Evolutionary conservation across 2,888 invertebrate genomes (phyloP), one percentile per base, ranked within the genome.

Genomic region (Tuta absoluta): DNA sequence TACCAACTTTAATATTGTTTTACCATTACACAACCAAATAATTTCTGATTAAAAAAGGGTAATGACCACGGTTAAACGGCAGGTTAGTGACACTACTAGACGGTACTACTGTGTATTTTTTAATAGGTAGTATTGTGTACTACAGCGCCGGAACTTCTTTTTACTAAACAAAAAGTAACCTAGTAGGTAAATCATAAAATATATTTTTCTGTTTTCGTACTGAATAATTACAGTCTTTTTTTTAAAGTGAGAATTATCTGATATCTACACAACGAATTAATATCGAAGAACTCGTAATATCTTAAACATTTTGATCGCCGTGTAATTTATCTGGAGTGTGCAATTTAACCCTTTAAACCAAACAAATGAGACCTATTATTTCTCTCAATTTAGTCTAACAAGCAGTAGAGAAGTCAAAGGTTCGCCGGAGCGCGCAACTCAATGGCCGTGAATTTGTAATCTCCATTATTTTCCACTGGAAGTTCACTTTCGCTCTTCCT

Each of bases 381-480:
- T 89, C 90, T 91, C 91, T 89, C 89, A 89, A 91, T 91, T 91
- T 89, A 86, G 87, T 87, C 84, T 84, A 87, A 90, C 89, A 89
- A 89, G 89, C 86, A 87, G 80, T 89, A 89, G 89, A 85, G 84
- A 78, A 87, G 87, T 86, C 87, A 85, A 89, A 89, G 90, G 88
- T 88, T 89, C 86, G 84, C 83, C 85, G 86, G 81, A 84, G 87
- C 88, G 87, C 75, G 85, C 82, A 83, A 84, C 86, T 88, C 89
- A 90, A 89, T 90, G 91, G 84, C 88, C 88, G 89, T 87, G 89
- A 91, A 91, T 90, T 89, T 85, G 86, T 90, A 89, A 91, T 91
- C 89, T 91, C 86, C 88, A 91, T 91, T 91, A 90, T 90, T 91
- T 91, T 88, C 79, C 81, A 81, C 81, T 79, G 82, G 76, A 86